Base-by-base conservation (phyloP, 2,888 invertebrate genomes). In the Ectemnius lituratus region DNA sequence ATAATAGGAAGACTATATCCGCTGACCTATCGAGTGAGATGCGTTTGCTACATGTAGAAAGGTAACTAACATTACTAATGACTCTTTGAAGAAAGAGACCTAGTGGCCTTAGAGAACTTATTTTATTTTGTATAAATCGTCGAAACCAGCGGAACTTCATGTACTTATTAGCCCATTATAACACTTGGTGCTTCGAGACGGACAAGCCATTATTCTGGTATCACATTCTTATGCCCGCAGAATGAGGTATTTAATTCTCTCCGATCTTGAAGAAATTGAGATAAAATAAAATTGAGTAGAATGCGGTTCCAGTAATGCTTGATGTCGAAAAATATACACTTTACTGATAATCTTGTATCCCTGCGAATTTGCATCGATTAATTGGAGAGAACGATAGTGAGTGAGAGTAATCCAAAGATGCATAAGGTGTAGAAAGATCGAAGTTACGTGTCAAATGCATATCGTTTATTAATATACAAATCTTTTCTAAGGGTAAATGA, bases 31-130 rank as follows among this genome's bases (percentile, higher is more conserved):
- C 46, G 58, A 76, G 61, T 67, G 67, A 72, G 46, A 73, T 60
- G 64, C 23, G 28, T 78, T 78, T 67, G 59, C 45, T 77, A 67
- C n/a, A 57, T 62, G 18, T 52, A 67, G 66, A 62, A 47, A 28
- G 73, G 62, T 68, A 63, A 37, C 37, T 46, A 70, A 64, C 28
- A 81, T 75, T 70, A 74, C 64, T 70, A 70, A 71, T 57, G 6
- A 70, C 74, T 76, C 57, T 68, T 14, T 60, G 73, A 74, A 78
- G 74, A 81, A 84, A 78, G 75, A 81, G 83, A 80, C 75, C 79
- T 84, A 85, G 80, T 81, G 86, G 84, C 86, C 87, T 86, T 86
- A 84, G 84, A 84, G 80, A 75, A 75, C 69, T 81, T 47, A 20
- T 77, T 75, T 80, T 75, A 79, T 71, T 76, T 76, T 78, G 57